Base-by-base conservation (phyloP, 2,797 vertebrate species). In the Steatocranus sp. region DNA sequence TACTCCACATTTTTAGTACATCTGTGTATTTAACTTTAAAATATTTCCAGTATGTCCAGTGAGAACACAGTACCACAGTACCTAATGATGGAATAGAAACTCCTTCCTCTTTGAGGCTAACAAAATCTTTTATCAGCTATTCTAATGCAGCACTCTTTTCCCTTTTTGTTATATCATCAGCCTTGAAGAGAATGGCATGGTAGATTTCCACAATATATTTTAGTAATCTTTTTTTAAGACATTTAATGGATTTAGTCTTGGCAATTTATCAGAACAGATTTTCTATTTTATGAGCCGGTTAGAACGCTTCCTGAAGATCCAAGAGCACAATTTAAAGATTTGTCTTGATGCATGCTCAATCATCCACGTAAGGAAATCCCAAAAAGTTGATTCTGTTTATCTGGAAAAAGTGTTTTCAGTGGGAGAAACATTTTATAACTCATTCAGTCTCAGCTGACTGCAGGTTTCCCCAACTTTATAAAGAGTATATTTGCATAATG, bases 61-160 rank as follows among this genome's bases (percentile, higher is more conserved):
- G 36, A 38, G 36, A 38, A 48, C 1, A 76, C 78, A 78, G 79
- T 78, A 78, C 53, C 68, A 68, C 75, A 75, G 3, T 18, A 4
- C 76, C 84, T 54, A 92, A 49, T 34, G 54, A 50, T 50, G n/a
- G n/a, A 58, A 78, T 41, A 30, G 30, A 50, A 56, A 76, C 49
- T 50, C 50, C 82, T 20, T 89, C 54, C 11, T 87, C 75, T 75
- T 91, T 80, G 8, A 90, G 80, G 48, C 12, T 66, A 2, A 41
- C 78, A 77, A 81, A 50, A 78, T 87, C 76, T 75, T 78, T 80
- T 18, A 80, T 3, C 23, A 80, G 6, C 14, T 66, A 83, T 4
- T 85, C 76, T 3, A 82, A 76, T 3, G 49, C 63, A 43, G 12
- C 4, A 27, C 36, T 63, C 73, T 53, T 81, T 20, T 53, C 17